A percentile compares a stretch with the other conserved stretches of the same genome.
Evolutionary conservation across 2,113 vertebrate genomes (phyloP).

Genomic region (rabbit (Oryctolagus cuniculus)): mOryCun1.1 NC_091438.1:122575001-122575500

Average conservation of each 20-base stretch:
- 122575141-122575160: slow-evolving; percentile 97
- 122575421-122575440: slow-evolving; percentile 87
- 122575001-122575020: slow-evolving; percentile 85
- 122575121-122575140: slow-evolving; percentile 96
- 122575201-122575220: slow-evolving; percentile 93
- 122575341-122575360: slow-evolving; percentile 94
- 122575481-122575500: slow-evolving; percentile 85
- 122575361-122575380: slow-evolving; percentile 93
- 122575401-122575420: slow-evolving; percentile 90
- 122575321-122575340: slow-evolving; percentile 94
- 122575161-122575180: slow-evolving; percentile 96
- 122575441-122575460: slow-evolving; percentile 90
- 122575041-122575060: slow-evolving; percentile 91
- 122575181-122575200: slow-evolving; percentile 96
- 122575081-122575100: slow-evolving; percentile 94
- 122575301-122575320: slow-evolving; percentile 93
- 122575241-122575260: slow-evolving; percentile 96
- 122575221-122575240: slow-evolving; percentile 91
- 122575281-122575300: slow-evolving; percentile 80
- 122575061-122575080: slow-evolving; percentile 93
- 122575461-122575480: slow-evolving; percentile 89
- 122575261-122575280: slow-evolving; percentile 89
- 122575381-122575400: slow-evolving; percentile 91
- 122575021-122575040: slow-evolving; percentile 89
- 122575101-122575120: slow-evolving; percentile 94